These are phyloP conservation scores for Melanophora roralis DNA, from an alignment of 2,888 invertebrate species.

Conservation along the genomic window DNA sequence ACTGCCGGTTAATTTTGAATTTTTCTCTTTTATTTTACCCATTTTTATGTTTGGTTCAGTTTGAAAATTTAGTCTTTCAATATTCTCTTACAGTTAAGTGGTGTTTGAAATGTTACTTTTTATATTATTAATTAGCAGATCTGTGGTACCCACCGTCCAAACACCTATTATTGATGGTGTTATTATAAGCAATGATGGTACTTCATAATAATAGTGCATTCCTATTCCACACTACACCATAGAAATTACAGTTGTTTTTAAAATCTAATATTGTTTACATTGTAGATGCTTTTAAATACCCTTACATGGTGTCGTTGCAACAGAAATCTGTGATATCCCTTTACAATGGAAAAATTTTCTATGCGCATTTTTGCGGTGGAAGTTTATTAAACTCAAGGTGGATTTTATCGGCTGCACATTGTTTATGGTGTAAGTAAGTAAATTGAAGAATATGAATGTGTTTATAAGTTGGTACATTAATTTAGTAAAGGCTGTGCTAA, in stretches of 20 bases:
- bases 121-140: constrained; percentile 55
- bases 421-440: constrained; percentile 73
- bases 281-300: constrained; percentile 67
- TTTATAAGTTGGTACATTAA: too few relatives aligned
- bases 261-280: not conserved
- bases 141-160: constrained; percentile 55
- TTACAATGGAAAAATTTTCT: constrained; percentile 37
- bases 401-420: constrained; percentile 75
- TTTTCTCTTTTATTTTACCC: not conserved
- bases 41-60: not conserved
- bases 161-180: constrained; percentile 72
- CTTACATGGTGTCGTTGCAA: constrained; percentile 75
- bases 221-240: too few relatives aligned
- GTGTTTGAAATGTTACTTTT: constrained; percentile 35
- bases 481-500: too few relatives aligned
- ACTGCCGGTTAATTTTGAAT: constrained; percentile 16
- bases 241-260: too few relatives aligned
- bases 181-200: constrained; percentile 68
- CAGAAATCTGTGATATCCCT: constrained; percentile 61
- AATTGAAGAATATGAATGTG: not conserved
- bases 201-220: not conserved
- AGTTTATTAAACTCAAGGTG: constrained; percentile 70
- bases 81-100: not conserved
- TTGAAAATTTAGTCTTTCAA: constrained; percentile 28
- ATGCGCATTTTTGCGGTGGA: constrained; percentile 76